phyloP scores from a whole-genome alignment of 2,888 invertebrate genomes.

The Pollenia amentaria region DNA sequence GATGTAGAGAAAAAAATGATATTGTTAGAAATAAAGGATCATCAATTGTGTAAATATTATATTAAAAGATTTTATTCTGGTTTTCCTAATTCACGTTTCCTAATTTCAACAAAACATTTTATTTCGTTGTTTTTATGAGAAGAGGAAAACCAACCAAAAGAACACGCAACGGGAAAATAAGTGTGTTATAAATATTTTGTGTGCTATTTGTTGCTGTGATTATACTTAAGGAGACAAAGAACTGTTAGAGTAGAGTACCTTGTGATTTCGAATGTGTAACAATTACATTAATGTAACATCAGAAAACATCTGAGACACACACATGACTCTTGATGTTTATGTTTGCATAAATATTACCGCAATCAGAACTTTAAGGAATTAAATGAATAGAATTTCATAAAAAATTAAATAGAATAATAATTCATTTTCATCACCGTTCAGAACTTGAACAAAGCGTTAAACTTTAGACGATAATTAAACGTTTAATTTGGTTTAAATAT shows the following conservation, averaged over 20 bases:
- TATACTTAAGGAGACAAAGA: background rate
- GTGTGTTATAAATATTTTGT: slow-evolving; percentile 42
- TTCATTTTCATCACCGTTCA: no score
- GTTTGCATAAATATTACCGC: background rate
- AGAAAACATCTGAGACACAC: slow-evolving; percentile 43
- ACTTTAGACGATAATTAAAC: no score
- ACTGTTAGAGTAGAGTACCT: background rate
- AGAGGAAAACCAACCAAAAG: background rate
- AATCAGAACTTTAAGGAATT: background rate
- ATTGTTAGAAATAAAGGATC: slow-evolving; percentile 23
- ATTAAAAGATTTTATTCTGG: slow-evolving; percentile 2
- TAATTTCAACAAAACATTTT: slow-evolving; percentile 42
- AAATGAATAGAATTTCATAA: background rate
- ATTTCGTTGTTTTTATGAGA: slow-evolving; percentile 29
- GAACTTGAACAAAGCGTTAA: no score
- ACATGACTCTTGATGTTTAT: background rate
- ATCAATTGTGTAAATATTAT: slow-evolving; percentile 47
- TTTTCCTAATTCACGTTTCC: slow-evolving; percentile 19
- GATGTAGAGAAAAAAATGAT: background rate
- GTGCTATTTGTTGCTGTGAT: slow-evolving; percentile 2
- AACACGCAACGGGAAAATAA: slow-evolving; percentile 3
- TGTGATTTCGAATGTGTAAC: slow-evolving; percentile 48
- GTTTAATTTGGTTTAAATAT: no score
- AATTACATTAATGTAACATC: slow-evolving; percentile 64
- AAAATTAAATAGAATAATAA: no score